phyloP scores from a whole-genome alignment of 2,113 vertebrate species.

The Xiphophorus couchianus region DNA sequence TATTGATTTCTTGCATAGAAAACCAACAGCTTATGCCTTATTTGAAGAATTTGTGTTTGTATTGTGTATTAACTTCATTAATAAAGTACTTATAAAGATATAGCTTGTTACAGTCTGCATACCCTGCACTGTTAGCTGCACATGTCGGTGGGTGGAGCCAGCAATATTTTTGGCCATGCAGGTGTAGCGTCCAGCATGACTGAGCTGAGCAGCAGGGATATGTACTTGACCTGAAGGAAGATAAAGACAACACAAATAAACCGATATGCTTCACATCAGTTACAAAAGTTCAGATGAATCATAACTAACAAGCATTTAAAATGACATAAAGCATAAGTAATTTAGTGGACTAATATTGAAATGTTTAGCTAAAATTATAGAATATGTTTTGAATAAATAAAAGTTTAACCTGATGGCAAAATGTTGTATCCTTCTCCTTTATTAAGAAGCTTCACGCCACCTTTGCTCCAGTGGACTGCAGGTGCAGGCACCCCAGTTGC shows the following conservation, averaged over 20 bases:
- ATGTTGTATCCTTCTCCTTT: constrained; percentile 85
- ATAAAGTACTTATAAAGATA: not conserved
- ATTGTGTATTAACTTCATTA: not conserved
- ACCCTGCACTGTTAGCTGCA: constrained; percentile 91
- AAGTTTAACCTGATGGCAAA: constrained; percentile 85
- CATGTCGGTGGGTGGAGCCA: constrained; percentile 86
- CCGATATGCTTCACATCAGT: not conserved
- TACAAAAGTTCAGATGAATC: accelerated
- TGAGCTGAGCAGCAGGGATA: constrained; percentile 83
- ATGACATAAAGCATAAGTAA: not conserved
- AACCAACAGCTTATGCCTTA: not conserved
- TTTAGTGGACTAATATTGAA: not conserved
- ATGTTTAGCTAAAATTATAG: not conserved
- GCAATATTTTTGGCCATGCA: constrained; percentile 88
- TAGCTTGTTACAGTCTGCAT: not conserved
- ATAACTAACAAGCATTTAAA: not conserved
- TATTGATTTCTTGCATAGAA: not conserved
- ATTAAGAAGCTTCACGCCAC: constrained; percentile 82
- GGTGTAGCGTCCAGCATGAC: constrained; percentile 87
- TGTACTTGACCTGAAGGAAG: constrained; percentile 85
- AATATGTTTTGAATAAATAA: not conserved
- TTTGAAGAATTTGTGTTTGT: not conserved
- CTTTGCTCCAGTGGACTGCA: constrained; percentile 90
- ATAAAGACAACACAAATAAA: not conserved
- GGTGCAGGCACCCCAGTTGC: constrained; percentile 89